These are phyloP conservation scores for Callopanchax toddi DNA, from an alignment of 2,113 vertebrate genomes.

Conservation along the genomic window DNA sequence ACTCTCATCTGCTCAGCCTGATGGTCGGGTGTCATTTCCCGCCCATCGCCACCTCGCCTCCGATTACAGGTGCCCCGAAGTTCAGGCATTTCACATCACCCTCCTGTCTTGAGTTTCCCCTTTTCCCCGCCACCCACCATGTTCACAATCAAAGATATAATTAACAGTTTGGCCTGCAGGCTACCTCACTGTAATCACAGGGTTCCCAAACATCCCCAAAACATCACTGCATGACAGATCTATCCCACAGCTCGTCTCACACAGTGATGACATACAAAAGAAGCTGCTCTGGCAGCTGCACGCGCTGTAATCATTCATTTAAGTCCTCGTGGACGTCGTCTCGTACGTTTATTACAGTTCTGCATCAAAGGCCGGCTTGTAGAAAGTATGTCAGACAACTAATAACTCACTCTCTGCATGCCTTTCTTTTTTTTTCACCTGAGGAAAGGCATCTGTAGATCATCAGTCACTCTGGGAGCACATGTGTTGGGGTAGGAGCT, in stretches of 20 bases:
- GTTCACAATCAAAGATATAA: conserved; percentile 50
- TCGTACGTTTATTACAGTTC: conserved; percentile 44
- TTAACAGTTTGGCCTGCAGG: conserved; percentile 61
- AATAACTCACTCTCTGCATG: conserved; percentile 34
- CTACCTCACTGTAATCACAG: conserved; percentile 55
- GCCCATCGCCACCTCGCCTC: conserved; percentile 16
- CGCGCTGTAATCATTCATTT: conserved; percentile 54
- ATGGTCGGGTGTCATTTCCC: conserved; percentile 40
- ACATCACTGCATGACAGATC: conserved; percentile 34
- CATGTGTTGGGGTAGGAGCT: too few relatives aligned
- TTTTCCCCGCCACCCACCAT: conserved; percentile 35
- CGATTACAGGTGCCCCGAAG: conserved; percentile 41
- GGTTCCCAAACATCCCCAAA: conserved; percentile 60
- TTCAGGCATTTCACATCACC: conserved; percentile 47
- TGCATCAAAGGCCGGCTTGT: conserved; percentile 38
- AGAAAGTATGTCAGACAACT: conserved; percentile 40
- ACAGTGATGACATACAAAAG: conserved; percentile 41
- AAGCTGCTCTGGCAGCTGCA: conserved; percentile 42
- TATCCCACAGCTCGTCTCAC: conserved; percentile 29
- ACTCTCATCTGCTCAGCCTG: conserved; percentile 21
- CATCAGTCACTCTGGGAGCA: too few relatives aligned
- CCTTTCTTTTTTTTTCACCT: conserved; percentile 25
- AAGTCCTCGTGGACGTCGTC: conserved; percentile 35
- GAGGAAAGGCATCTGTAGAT: conserved; percentile 40
- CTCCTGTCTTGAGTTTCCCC: conserved; percentile 39